phyloP scores from a whole-genome alignment of 2,888 invertebrate species.

The Ophion slaviceki region DNA sequence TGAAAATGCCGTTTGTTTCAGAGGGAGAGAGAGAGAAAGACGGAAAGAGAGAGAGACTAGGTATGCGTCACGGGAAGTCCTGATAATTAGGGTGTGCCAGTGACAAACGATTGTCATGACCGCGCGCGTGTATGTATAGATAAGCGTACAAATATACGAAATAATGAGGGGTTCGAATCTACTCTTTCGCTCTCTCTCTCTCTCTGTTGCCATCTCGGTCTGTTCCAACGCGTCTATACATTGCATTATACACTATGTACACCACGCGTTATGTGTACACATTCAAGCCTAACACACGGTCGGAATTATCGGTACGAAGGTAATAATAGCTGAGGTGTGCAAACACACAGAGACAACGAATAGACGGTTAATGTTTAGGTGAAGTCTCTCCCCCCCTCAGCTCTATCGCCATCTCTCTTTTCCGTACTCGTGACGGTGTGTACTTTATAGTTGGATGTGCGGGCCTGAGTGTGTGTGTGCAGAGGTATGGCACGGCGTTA shows the following conservation, averaged over 20 bases:
- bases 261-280: constrained; percentile 28
- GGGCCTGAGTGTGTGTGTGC: constrained; percentile 18
- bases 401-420: constrained; percentile 1
- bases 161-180: constrained; percentile 72
- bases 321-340: constrained; percentile 66
- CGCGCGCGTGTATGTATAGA: constrained; percentile 63
- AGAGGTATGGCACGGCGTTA: constrained; percentile 68
- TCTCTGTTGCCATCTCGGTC: constrained; percentile 25
- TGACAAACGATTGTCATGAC: constrained; percentile 73
- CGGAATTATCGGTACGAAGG: constrained; percentile 58
- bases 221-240: constrained; percentile 39
- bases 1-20: constrained; percentile 35
- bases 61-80: constrained; percentile 63
- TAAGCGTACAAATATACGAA: constrained; percentile 67
- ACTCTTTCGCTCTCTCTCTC: constrained; percentile 67
- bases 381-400: constrained; percentile 25
- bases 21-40: constrained; percentile 23
- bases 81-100: constrained; percentile 73
- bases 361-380: constrained; percentile 62
- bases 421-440: constrained; percentile 1
- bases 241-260: constrained; percentile 51
- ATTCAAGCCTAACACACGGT: constrained; percentile 28
- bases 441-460: constrained; percentile 32
- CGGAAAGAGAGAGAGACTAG: constrained; percentile 29
- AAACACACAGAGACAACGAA: constrained; percentile 62